phyloP scores from a whole-genome alignment of 2,888 invertebrate species.

The Listrodromus nycthemerus region DNA sequence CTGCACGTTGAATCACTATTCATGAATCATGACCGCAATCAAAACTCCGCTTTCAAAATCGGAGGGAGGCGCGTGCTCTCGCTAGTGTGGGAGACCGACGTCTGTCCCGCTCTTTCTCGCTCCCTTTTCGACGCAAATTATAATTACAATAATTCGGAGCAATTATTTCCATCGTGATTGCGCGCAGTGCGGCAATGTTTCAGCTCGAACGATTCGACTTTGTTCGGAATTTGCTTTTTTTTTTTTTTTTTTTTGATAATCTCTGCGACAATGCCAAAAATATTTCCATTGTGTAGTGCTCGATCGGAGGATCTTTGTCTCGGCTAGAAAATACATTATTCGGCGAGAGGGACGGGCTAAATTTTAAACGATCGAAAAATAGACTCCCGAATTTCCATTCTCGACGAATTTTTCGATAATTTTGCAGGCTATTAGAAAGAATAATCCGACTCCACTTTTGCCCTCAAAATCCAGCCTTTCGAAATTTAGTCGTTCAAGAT shows the following conservation, averaged over 20 bases:
- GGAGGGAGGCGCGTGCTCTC: constrained; percentile 15
- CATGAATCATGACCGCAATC: constrained; percentile 66
- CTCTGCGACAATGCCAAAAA: constrained; percentile 16
- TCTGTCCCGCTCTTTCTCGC: neutral
- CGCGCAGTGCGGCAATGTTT: constrained; percentile 35
- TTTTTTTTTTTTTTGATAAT: neutral
- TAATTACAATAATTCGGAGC: constrained; percentile 32
- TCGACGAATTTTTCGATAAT: no score
- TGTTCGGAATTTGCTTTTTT: neutral
- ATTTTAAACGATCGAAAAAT: no score
- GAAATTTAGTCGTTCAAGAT: no score
- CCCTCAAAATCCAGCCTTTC: no score
- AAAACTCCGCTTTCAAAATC: constrained; percentile 59
- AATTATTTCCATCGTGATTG: constrained; percentile 33
- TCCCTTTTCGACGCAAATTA: constrained; percentile 20
- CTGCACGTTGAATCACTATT: constrained; percentile 59
- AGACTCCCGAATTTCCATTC: no score
- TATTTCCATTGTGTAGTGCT: constrained; percentile 30
- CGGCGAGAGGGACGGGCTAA: constrained; percentile 21
- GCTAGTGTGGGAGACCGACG: neutral
- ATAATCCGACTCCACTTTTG: no score
- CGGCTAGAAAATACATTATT: constrained; percentile 49
- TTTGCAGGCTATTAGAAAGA: no score
- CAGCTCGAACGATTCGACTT: neutral
- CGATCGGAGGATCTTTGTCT: constrained; percentile 19